Evolutionary conservation across 1,140 invertebrate species (phyloP).

Genomic region (Brachystomella parvula): DNA sequence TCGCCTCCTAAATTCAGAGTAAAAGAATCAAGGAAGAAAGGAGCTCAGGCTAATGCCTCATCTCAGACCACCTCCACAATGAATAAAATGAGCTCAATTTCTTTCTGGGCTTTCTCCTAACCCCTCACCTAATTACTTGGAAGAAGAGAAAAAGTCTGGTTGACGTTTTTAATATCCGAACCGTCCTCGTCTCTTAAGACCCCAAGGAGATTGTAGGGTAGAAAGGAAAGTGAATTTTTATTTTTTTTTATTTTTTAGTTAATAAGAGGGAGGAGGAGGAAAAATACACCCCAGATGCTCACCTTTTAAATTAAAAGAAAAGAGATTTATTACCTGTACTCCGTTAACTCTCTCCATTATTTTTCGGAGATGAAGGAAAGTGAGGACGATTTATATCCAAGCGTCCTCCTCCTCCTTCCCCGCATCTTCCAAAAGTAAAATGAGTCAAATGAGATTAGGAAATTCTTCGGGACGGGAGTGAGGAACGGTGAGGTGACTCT

Average conservation of each 20-base stretch:
- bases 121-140: slow-evolving; percentile 15
- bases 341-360: not conserved
- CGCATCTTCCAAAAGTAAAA: not conserved
- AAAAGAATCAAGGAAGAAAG: no score
- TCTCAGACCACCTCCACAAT: not conserved
- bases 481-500: no score
- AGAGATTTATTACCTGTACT: slow-evolving; percentile 14
- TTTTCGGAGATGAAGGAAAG: no score
- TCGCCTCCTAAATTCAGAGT: no score
- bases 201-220: not conserved
- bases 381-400: no score
- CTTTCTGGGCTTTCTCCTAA: not conserved
- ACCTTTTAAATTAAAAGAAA: slow-evolving; percentile 18
- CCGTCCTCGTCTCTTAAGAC: no score
- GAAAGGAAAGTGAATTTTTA: slow-evolving; percentile 1
- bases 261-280: slow-evolving; percentile 1
- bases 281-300: slow-evolving; percentile 14
- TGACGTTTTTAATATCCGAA: slow-evolving; percentile 7
- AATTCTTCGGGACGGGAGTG: no score
- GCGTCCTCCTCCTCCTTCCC: no score
- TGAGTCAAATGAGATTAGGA: no score
- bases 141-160: slow-evolving; percentile 2
- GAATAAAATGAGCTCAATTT: not conserved
- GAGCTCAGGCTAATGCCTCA: not conserved
- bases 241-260: no score